Percentiles rank a stretch among this genome's conserved stretches.
Evolutionary conservation across 2,797 vertebrate genomes (phyloP).

Genomic region (Neoniphon sammara): DNA sequence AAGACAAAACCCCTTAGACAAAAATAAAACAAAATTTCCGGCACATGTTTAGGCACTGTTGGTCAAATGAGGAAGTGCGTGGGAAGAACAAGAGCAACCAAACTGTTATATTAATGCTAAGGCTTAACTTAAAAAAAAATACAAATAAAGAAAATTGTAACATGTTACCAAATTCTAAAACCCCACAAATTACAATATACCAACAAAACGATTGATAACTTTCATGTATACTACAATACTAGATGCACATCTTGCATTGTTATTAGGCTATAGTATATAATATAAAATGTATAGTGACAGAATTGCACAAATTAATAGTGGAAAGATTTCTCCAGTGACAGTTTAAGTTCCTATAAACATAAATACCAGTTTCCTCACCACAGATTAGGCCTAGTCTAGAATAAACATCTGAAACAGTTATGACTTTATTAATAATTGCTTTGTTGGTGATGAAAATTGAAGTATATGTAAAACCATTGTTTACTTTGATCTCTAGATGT

Average conservation of each 20-base stretch:
- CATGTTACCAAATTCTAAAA: background rate
- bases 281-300: background rate
- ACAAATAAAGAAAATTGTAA: background rate
- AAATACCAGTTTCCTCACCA: background rate
- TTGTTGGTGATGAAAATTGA: constrained; percentile 3
- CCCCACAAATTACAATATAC: background rate
- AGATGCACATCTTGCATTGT: background rate
- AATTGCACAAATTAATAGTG: background rate
- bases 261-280: constrained; percentile 9
- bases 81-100: background rate
- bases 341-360: background rate
- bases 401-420: no score
- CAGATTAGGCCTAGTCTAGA: no score
- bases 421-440: no score
- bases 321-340: background rate
- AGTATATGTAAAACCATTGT: background rate
- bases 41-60: constrained; percentile 63
- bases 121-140: constrained; percentile 5
- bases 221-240: constrained; percentile 4
- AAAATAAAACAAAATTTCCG: constrained; percentile 2
- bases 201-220: background rate
- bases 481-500: constrained; percentile 4
- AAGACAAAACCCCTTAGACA: constrained; percentile 13
- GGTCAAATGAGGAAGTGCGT: constrained; percentile 31
- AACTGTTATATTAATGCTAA: background rate